phyloP scores from a whole-genome alignment of 1,140 invertebrate species.

The Caenorhabditis remanei region DNA sequence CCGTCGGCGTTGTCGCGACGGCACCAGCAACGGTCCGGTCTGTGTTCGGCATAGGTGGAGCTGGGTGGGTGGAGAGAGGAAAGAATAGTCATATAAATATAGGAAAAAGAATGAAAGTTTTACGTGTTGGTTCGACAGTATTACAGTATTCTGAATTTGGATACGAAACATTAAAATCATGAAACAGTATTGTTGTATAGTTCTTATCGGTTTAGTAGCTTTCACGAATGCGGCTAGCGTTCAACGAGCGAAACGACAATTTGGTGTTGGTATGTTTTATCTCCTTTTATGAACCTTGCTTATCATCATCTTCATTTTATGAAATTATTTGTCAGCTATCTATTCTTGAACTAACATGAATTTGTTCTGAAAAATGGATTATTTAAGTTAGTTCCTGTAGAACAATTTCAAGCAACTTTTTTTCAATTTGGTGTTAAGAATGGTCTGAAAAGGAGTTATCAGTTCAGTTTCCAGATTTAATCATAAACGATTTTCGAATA shows the following conservation, averaged over 20 bases:
- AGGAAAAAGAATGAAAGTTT: conserved; percentile 8
- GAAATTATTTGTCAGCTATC: too few relatives aligned
- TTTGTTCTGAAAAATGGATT: too few relatives aligned
- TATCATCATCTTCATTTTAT: too few relatives aligned
- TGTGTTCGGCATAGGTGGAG: conserved; percentile 39
- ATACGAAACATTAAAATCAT: conserved; percentile 15
- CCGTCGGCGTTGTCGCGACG: neutral
- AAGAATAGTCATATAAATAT: conserved; percentile 52
- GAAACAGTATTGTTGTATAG: conserved; percentile 52
- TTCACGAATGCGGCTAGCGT: conserved; percentile 22
- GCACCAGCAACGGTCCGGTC: neutral
- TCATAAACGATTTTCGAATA: too few relatives aligned
- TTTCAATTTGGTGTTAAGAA: too few relatives aligned
- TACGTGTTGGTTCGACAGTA: conserved; percentile 49
- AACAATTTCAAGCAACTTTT: too few relatives aligned
- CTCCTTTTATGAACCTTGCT: too few relatives aligned
- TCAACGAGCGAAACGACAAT: conserved; percentile 31
- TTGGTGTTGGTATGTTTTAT: conserved; percentile 36
- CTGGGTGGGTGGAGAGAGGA: conserved; percentile 30
- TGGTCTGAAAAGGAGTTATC: too few relatives aligned
- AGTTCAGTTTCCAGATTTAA: too few relatives aligned
- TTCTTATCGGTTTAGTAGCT: conserved; percentile 29
- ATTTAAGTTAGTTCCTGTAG: too few relatives aligned
- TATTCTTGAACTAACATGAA: too few relatives aligned
- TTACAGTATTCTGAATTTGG: conserved; percentile 49